These are phyloP conservation scores for Ceratothoa steindachneri DNA, from an alignment of 2,888 invertebrate genomes.

Conservation along the genomic window DNA sequence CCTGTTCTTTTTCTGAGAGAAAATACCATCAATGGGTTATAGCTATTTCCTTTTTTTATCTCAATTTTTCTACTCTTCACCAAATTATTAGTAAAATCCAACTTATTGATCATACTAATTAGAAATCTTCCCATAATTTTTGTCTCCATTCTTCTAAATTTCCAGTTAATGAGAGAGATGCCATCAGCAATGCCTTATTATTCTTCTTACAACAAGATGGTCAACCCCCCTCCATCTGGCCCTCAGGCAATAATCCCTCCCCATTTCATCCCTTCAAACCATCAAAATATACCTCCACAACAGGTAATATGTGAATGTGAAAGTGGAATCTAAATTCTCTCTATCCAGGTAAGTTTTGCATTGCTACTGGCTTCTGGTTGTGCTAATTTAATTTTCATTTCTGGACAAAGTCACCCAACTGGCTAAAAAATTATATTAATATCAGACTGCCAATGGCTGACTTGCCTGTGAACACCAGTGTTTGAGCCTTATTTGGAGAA, in stretches of 20 bases:
- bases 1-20: too few relatives aligned
- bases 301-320: too few relatives aligned
- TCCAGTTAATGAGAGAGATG: neutral
- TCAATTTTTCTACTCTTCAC: neutral
- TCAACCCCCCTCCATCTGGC: neutral
- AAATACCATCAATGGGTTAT: too few relatives aligned
- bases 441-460: too few relatives aligned
- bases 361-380: too few relatives aligned
- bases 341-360: too few relatives aligned
- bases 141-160: neutral
- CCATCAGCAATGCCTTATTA: neutral
- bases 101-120: neutral
- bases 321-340: too few relatives aligned
- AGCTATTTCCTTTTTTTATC: neutral
- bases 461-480: too few relatives aligned
- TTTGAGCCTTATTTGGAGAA: too few relatives aligned
- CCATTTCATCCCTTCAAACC: neutral
- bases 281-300: neutral
- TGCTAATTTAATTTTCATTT: too few relatives aligned
- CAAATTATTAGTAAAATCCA: neutral
- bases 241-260: neutral
- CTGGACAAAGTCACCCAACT: too few relatives aligned
- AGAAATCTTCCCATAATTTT: neutral
- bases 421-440: too few relatives aligned
- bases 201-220: neutral